phyloP scores from a whole-genome alignment of 2,113 vertebrate genomes.

The Cygnus buccinator region DNA sequence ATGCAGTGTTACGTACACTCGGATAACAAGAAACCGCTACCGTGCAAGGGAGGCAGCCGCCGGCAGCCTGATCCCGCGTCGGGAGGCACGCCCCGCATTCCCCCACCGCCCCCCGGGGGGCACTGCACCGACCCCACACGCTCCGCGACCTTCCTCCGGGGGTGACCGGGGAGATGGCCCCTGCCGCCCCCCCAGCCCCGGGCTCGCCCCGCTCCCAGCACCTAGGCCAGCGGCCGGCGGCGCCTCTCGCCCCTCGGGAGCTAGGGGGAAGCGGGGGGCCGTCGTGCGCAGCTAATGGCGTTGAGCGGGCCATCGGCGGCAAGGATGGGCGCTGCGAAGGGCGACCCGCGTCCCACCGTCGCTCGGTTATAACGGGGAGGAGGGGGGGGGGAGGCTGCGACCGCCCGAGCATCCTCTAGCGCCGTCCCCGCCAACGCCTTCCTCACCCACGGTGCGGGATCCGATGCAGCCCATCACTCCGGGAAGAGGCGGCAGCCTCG shows the following conservation, averaged over 20 bases:
- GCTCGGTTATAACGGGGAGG: neutral
- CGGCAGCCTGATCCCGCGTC: neutral
- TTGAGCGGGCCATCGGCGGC: neutral
- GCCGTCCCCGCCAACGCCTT: constrained; percentile 66
- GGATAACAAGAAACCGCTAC: neutral
- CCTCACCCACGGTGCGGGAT: constrained; percentile 83
- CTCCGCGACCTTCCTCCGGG: constrained; percentile 27
- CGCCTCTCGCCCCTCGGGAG: neutral
- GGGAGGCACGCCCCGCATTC: constrained; percentile 24
- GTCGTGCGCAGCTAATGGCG: constrained; percentile 10
- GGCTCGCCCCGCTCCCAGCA: neutral
- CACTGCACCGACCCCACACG: constrained; percentile 51
- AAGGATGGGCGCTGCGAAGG: neutral
- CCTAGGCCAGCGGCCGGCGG: constrained; percentile 11
- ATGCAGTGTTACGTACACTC: neutral
- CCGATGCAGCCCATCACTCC: constrained; percentile 83
- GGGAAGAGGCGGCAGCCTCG: constrained; percentile 25
- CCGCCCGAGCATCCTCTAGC: neutral
- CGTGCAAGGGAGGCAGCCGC: neutral
- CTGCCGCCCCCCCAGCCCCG: neutral
- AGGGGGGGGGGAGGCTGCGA: neutral
- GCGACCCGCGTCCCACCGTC: neutral
- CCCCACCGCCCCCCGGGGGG: constrained; percentile 1
- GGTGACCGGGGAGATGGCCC: neutral
- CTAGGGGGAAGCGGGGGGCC: neutral